phyloP scores from a whole-genome alignment of 2,113 vertebrate genomes.

The Ciconia stormi region DNA sequence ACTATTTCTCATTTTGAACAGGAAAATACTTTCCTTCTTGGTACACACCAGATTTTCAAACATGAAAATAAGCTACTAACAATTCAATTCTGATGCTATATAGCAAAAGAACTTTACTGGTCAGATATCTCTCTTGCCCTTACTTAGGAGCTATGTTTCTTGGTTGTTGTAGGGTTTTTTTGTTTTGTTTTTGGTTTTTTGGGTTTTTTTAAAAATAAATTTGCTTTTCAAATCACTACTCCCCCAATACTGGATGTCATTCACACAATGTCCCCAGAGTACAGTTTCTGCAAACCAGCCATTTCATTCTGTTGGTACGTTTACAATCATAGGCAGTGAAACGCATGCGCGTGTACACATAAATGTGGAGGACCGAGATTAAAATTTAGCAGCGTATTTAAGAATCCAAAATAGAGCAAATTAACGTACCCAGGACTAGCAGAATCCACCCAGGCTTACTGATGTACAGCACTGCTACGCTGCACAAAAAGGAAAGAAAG shows the following conservation, averaged over 20 bases:
- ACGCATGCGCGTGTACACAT: fast-evolving
- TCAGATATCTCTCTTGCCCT: neutral
- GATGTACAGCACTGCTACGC: neutral
- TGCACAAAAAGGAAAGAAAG: neutral
- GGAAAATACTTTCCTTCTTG: neutral
- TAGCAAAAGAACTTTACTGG: neutral
- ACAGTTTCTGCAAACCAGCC: neutral
- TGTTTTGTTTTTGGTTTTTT: no score
- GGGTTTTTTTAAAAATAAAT: neutral
- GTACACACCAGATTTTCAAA: neutral
- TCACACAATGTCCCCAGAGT: neutral
- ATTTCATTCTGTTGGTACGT: fast-evolving
- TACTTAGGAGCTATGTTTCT: neutral
- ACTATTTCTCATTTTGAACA: neutral
- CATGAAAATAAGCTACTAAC: neutral
- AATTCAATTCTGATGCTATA: neutral
- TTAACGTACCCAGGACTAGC: neutral
- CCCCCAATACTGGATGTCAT: neutral
- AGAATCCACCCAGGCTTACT: neutral
- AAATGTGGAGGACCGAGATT: fast-evolving
- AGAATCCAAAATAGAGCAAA: neutral
- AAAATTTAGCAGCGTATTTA: neutral
- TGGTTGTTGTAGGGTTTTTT: no score
- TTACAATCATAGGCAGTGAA: neutral
- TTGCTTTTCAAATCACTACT: neutral